These are phyloP conservation scores for Halictus rubicundus DNA, from an alignment of 1,140 invertebrate species.

Conservation along the genomic window DNA sequence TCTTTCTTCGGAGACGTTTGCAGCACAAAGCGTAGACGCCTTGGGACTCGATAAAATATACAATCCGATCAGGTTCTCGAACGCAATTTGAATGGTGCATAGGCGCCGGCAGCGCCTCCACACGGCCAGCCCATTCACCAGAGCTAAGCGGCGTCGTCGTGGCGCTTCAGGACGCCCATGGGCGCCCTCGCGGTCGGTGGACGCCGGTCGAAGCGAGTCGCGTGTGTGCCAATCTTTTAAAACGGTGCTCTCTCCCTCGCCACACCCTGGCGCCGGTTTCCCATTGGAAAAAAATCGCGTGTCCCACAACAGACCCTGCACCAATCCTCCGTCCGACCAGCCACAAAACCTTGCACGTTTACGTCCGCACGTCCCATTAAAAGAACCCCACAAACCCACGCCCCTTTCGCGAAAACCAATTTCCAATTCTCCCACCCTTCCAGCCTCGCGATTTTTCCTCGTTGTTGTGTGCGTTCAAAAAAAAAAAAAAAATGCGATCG, in stretches of 20 bases:
- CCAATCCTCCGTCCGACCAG: neutral
- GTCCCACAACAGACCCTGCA: too few relatives aligned
- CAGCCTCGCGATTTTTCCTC: neutral
- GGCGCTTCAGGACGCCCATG: neutral
- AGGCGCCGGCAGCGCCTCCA: too few relatives aligned
- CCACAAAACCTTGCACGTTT: neutral
- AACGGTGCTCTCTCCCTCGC: constrained; percentile 53
- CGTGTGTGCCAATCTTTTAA: constrained; percentile 56
- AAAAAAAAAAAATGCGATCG: neutral
- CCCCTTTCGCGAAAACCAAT: too few relatives aligned
- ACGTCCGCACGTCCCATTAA: neutral
- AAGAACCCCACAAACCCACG: neutral
- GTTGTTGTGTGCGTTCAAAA: neutral
- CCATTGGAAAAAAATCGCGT: constrained; percentile 39
- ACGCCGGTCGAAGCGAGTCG: constrained; percentile 64
- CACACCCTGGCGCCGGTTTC: constrained; percentile 66
- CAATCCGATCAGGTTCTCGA: too few relatives aligned
- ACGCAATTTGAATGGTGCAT: too few relatives aligned
- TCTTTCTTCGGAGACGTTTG: too few relatives aligned
- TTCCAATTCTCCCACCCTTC: too few relatives aligned
- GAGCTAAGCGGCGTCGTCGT: constrained; percentile 21
- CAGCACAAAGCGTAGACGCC: too few relatives aligned
- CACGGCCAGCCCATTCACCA: too few relatives aligned
- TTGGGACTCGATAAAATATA: too few relatives aligned
- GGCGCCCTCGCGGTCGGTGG: constrained; percentile 48